These are phyloP conservation scores for Theonella swinhoei DNA, from an alignment of 37 sponge, comb jelly and placozoan species.

Conservation along the genomic window DNA sequence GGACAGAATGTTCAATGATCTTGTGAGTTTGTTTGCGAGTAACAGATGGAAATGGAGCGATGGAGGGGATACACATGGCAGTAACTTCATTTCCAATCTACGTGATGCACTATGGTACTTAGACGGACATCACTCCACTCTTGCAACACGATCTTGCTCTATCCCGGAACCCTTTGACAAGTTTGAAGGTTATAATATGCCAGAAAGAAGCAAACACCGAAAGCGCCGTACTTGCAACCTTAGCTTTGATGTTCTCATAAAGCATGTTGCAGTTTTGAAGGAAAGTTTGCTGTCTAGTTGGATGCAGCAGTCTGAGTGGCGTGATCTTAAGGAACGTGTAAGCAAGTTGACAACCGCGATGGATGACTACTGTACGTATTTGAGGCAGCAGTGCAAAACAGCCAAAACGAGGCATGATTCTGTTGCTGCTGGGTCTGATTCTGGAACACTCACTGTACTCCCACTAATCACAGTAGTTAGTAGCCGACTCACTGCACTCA, in stretches of 20 bases:
- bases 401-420: neutral
- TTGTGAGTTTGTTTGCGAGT: too few relatives aligned
- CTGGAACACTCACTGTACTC: neutral
- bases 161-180: too few relatives aligned
- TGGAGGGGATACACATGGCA: too few relatives aligned
- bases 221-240: too few relatives aligned
- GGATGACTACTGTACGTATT: constrained; percentile 12
- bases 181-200: too few relatives aligned
- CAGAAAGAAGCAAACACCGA: too few relatives aligned
- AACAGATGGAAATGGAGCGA: too few relatives aligned
- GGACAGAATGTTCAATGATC: too few relatives aligned
- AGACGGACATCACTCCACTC: too few relatives aligned
- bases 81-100: too few relatives aligned
- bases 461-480: neutral
- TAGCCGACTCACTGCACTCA: constrained; percentile 1
- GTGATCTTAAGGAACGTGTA: constrained; percentile 1
- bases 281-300: neutral
- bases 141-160: too few relatives aligned
- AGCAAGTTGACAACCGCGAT: neutral
- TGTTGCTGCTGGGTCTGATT: neutral
- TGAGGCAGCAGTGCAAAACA: neutral
- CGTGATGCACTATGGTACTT: too few relatives aligned
- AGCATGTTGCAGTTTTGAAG: neutral
- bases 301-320: constrained; percentile 17
- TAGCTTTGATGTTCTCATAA: constrained; percentile 4